Conservation (phyloP, 2,797 vertebrate species). For the Neostethus bicornis region DNA sequence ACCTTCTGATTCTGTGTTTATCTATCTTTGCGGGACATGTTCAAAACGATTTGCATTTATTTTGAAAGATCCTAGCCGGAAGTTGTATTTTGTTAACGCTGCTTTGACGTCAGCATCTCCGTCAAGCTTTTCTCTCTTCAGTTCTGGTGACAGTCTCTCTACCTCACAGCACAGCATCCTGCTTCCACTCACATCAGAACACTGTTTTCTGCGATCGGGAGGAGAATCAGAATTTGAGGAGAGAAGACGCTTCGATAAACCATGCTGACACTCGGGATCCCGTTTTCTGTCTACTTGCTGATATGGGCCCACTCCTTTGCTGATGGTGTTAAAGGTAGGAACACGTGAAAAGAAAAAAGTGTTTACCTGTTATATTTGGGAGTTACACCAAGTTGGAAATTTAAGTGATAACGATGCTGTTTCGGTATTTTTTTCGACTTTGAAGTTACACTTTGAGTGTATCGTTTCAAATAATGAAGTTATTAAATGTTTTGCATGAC, state of each 20-base stretch:
- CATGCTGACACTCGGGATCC: constrained; percentile 66
- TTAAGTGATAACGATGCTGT: neutral
- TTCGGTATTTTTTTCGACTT: neutral
- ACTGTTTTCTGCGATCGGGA: constrained; percentile 30
- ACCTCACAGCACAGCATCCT: constrained; percentile 16
- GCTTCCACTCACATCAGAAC: constrained; percentile 26
- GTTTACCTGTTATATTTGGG: constrained; percentile 11
- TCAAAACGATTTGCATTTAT: constrained; percentile 13
- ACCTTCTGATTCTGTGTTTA: accelerated
- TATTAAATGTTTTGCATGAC: no score
- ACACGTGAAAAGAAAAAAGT: neutral
- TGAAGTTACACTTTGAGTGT: constrained; percentile 10
- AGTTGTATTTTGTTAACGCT: neutral
- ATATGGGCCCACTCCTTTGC: constrained; percentile 75
- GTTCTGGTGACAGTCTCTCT: constrained; percentile 35
- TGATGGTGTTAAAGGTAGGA: constrained; percentile 87
- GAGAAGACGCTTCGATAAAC: constrained; percentile 46
- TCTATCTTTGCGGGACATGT: neutral
- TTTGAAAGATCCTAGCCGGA: constrained; percentile 33
- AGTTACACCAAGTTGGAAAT: constrained; percentile 42
- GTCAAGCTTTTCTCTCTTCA: constrained; percentile 28
- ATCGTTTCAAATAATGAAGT: neutral
- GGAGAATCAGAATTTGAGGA: constrained; percentile 44
- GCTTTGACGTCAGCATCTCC: neutral
- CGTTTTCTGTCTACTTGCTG: constrained; percentile 68